Base-by-base conservation (phyloP, 2,888 invertebrate species). In the Stenurella melanura region DNA sequence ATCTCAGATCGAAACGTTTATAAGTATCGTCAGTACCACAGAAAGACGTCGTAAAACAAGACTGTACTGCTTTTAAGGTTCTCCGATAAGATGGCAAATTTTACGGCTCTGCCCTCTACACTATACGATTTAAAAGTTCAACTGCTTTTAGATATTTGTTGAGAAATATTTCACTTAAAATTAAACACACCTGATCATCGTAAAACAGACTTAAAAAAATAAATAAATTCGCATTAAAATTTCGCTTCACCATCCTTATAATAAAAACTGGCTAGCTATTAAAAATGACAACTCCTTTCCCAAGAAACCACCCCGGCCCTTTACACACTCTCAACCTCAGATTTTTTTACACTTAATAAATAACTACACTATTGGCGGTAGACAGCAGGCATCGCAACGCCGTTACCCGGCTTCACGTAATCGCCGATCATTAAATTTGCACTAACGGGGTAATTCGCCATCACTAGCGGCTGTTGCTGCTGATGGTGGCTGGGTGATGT, bases 371-470 rank as follows among this genome's bases (percentile, higher is more conserved):
- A 89, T 86, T 89, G 89, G 77, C 89, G 86, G 85, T 88, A 89
- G 60, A 83, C 82, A 15, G 87, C 83, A 30, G 88, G 86, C 85
- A 89, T 87, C 9, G 81, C 79, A 3, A 84, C 78, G 7, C 83
- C 84, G 54, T 83, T 83, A 21, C 83, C 70, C 58, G 93, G 92
- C 78, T 92, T 92, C 78, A 93, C 94, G 88, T 94, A 94, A 88
- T 94, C 94, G 70, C 94, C 94, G 84, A 94, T 94, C 94, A 94
- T 94, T 86, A 94, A 90, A 88, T 93, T 94, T 85, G 93, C 92
- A 89, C 93, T 94, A 84, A 94, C 92, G 80, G 93, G 93, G 86
- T 93, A 94, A 85, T 92, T 92, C 81, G 93, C 92, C 89, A 93
- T 91, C 81, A 93, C 92, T 85, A 92, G 90, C 74, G 90, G 90